These are phyloP conservation scores for Sebastes fasciatus DNA, from an alignment of 2,113 vertebrate genomes.

Conservation along the genomic window DNA sequence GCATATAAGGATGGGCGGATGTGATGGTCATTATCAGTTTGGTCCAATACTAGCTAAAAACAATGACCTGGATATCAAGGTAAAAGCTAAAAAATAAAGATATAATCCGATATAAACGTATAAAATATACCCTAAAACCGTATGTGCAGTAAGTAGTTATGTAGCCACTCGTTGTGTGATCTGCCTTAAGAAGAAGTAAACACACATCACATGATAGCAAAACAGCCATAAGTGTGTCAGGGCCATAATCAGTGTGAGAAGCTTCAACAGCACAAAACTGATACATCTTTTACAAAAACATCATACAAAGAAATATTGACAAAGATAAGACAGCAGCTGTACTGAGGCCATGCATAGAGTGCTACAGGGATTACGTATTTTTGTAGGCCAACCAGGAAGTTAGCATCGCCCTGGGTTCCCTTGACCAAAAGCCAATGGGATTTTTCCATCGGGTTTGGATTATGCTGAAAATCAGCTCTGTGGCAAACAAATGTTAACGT, in stretches of 20 bases:
- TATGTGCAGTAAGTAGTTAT: not conserved
- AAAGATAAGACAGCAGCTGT: not conserved
- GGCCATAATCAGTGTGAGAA: not conserved
- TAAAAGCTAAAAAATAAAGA: not conserved
- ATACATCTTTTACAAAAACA: not conserved
- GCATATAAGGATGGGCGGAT: conserved; percentile 6
- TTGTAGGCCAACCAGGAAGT: too few species aligned
- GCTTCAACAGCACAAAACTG: not conserved
- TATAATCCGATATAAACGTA: not conserved
- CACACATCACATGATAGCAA: not conserved
- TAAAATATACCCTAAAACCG: not conserved
- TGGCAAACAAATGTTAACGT: too few species aligned
- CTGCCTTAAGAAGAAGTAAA: not conserved
- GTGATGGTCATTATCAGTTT: not conserved
- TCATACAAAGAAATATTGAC: not conserved
- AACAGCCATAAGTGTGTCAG: not conserved
- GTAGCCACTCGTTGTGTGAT: too few species aligned
- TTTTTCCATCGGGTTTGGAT: too few species aligned
- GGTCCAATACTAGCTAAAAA: not conserved
- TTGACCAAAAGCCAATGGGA: too few species aligned
- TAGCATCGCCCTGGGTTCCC: too few species aligned
- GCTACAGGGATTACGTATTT: not conserved
- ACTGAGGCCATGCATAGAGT: not conserved
- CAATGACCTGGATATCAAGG: not conserved
- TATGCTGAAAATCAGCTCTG: too few species aligned